These are phyloP conservation scores for Campoletis raptor DNA, from an alignment of 2,888 invertebrate genomes.

Conservation along the genomic window DNA sequence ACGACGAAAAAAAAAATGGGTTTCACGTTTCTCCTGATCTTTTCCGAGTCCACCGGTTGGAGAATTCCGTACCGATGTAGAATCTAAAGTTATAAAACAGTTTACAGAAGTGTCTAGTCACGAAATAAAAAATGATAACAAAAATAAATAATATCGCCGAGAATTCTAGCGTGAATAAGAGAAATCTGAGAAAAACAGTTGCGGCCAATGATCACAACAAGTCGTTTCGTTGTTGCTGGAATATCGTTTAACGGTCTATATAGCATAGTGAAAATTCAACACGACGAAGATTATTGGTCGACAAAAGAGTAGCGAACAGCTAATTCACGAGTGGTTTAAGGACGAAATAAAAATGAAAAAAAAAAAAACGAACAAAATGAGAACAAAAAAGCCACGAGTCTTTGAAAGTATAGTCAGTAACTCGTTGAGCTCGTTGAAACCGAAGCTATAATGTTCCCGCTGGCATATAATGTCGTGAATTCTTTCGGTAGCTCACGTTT, in stretches of 20 bases:
- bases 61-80: neutral
- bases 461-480: slow-evolving; percentile 50
- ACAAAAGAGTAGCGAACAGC: slow-evolving; percentile 51
- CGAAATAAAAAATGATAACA: neutral
- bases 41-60: neutral
- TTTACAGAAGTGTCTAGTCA: slow-evolving; percentile 31
- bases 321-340: slow-evolving; percentile 56
- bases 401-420: slow-evolving; percentile 45
- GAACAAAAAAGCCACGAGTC: neutral
- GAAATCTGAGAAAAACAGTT: slow-evolving; percentile 29
- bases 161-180: slow-evolving; percentile 39
- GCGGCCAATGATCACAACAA: slow-evolving; percentile 32
- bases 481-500: slow-evolving; percentile 64
- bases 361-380: slow-evolving; percentile 9
- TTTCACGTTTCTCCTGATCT: slow-evolving; percentile 8
- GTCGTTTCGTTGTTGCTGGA: slow-evolving; percentile 36
- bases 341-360: slow-evolving; percentile 14
- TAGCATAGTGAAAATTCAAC: slow-evolving; percentile 34
- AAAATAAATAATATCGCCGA: neutral
- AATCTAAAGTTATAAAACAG: slow-evolving; percentile 43
- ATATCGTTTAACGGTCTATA: slow-evolving; percentile 42
- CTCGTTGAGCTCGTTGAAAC: slow-evolving; percentile 37
- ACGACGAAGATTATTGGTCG: slow-evolving; percentile 48
- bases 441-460: slow-evolving; percentile 13
- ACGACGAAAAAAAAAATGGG: neutral